phyloP scores from a whole-genome alignment of 2,888 invertebrate genomes.

The Drosophila peninsularis region DNA sequence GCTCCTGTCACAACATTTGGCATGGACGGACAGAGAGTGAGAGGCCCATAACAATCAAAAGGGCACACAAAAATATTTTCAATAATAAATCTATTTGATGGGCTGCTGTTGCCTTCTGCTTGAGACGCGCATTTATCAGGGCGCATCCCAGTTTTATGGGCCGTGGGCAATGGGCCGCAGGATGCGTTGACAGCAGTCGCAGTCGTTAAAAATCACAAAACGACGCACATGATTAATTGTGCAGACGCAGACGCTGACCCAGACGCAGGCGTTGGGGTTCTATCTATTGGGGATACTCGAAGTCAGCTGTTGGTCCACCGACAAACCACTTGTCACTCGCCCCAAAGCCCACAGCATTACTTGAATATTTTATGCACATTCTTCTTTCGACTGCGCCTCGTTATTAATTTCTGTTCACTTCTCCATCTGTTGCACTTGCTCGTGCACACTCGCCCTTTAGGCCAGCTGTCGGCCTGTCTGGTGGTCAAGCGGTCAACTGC shows the following conservation, averaged over 20 bases:
- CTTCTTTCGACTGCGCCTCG: constrained; percentile 32
- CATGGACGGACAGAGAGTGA: constrained; percentile 7
- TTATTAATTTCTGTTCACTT: constrained; percentile 62
- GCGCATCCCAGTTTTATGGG: constrained; percentile 58
- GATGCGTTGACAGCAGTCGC: constrained; percentile 70
- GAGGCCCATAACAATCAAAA: constrained; percentile 65
- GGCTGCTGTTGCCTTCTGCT: constrained; percentile 31
- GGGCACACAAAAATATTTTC: constrained; percentile 73
- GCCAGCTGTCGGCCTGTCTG: not conserved
- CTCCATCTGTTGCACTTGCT: constrained; percentile 21
- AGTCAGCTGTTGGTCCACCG: constrained; percentile 52
- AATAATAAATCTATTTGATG: constrained; percentile 82
- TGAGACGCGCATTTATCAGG: constrained; percentile 56
- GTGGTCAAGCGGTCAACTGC: constrained; percentile 24
- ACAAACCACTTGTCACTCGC: constrained; percentile 52
- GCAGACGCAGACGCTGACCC: constrained; percentile 16
- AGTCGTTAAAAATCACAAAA: constrained; percentile 82
- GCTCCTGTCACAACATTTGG: constrained; percentile 59
- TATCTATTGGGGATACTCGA: constrained; percentile 3
- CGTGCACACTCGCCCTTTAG: constrained; percentile 6
- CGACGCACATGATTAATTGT: constrained; percentile 80
- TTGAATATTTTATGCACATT: constrained; percentile 48
- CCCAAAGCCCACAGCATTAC: constrained; percentile 32
- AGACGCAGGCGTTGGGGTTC: not conserved
- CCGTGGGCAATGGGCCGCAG: constrained; percentile 46